phyloP scores from a whole-genome alignment of 2,797 vertebrate genomes.

The Percopsis omiscomaycus region DNA sequence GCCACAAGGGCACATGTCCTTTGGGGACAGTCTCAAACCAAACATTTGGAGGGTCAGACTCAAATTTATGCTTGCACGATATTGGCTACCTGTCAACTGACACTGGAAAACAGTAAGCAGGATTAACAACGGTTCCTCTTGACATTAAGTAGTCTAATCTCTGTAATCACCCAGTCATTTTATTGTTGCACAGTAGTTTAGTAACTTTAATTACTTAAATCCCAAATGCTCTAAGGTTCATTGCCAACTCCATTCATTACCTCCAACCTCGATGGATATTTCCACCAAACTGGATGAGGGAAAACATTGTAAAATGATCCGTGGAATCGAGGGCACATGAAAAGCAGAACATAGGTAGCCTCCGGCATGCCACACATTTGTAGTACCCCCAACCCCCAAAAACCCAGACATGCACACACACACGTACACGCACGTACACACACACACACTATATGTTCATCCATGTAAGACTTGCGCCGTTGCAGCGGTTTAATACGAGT shows the following conservation, averaged over 20 bases:
- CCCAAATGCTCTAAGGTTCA: constrained; percentile 41
- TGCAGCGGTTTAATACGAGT: constrained; percentile 61
- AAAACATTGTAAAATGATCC: constrained; percentile 61
- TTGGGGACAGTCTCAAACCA: constrained; percentile 46
- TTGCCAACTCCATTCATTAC: constrained; percentile 36
- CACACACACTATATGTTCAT: constrained; percentile 41
- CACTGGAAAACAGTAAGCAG: constrained; percentile 25
- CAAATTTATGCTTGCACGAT: constrained; percentile 19
- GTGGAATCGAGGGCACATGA: constrained; percentile 56
- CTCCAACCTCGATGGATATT: constrained; percentile 31
- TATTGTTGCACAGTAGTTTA: constrained; percentile 33
- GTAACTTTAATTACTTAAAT: constrained; percentile 51
- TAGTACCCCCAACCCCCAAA: constrained; percentile 43
- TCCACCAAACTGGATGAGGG: constrained; percentile 48
- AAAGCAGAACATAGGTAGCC: constrained; percentile 66
- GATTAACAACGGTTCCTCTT: constrained; percentile 18
- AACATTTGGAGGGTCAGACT: constrained; percentile 38
- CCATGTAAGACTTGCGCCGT: constrained; percentile 55
- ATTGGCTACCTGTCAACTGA: constrained; percentile 24
- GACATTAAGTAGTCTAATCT: constrained; percentile 13
- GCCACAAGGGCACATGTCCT: constrained; percentile 36
- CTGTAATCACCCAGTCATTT: constrained; percentile 9
- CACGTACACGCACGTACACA: constrained; percentile 1
- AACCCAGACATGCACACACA: constrained; percentile 9
- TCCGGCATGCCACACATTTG: constrained; percentile 48